Base-by-base conservation (phyloP, 2,797 vertebrate genomes). In the Spinibarbus caldwelli region DNA sequence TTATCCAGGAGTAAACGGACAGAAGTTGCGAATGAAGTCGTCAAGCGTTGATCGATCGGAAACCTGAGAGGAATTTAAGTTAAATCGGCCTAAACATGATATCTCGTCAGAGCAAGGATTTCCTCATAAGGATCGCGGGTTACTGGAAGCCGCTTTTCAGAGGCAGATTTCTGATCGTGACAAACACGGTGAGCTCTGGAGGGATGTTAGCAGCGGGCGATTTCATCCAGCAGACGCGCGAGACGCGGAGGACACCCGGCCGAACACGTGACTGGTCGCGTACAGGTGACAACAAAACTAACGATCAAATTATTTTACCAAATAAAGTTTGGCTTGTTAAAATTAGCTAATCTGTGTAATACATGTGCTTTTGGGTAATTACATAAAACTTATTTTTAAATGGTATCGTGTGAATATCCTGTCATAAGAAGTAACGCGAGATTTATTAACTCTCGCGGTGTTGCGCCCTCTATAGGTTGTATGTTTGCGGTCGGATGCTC, bases 401-500 rank as follows among this genome's bases (percentile, higher is more conserved):
- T 34, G 23, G 26, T n/a, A 38, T 47, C 59, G 41, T 66, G 10
- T 43, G 45, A 78, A 59, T 26, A 21, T 54, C 17, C 21, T 34
- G 72, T 59, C 5, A 17, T 49, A 2, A 26, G 62, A 72, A 52
- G 15, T 85, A 85, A 14, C 84, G 77, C 77, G 84, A 80, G 68
- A 85, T n/a, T 38, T 14, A 26, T 38, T 12, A 80, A 52, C 78
- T 73, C 54, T 80, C 77, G 31, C 41, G 54, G 12, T 84, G 8
- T 73, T 85, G 41, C 67, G 77, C 54, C 52, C 77, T 19, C 77
- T 66, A 11, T 7, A 99, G 98, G 94, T 0, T 91, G 93, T 47
- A 99, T 98, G 97, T 96, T 97, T 49, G 89, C 90, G 0, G 94
- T 96, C 0, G 98, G 98, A 83, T 98, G 96, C 93, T 97, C 96